Evolutionary conservation across 2,113 vertebrate genomes (phyloP).

Genomic region (Embiotoca jacksoni): DNA sequence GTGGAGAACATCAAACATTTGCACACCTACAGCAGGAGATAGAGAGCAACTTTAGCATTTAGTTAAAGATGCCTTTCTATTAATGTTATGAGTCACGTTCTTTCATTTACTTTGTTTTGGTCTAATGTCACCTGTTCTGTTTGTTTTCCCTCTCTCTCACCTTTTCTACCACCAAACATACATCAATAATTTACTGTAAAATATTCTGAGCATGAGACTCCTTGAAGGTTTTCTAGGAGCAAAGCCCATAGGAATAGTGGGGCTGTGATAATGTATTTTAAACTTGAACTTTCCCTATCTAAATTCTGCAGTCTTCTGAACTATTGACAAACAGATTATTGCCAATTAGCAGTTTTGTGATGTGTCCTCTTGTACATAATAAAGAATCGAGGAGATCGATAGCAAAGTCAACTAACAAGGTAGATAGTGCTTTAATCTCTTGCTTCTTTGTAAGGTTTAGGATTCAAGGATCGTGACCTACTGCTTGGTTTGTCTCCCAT

Average conservation of each 20-base stretch:
- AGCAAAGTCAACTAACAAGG: constrained; percentile 81
- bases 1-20: too few species aligned
- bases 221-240: constrained; percentile 73
- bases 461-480: constrained; percentile 52
- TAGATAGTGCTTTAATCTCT: constrained; percentile 73
- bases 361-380: constrained; percentile 86
- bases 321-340: constrained; percentile 90
- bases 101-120: neutral
- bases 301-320: constrained; percentile 86
- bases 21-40: too few species aligned
- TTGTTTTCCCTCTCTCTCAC: constrained; percentile 66
- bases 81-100: neutral
- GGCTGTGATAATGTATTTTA: constrained; percentile 83
- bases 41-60: too few species aligned
- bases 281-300: constrained; percentile 86
- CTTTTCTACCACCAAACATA: constrained; percentile 51
- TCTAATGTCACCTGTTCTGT: constrained; percentile 55
- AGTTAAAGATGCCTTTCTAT: too few species aligned
- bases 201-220: constrained; percentile 80
- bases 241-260: constrained; percentile 66
- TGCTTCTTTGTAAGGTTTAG: constrained; percentile 46
- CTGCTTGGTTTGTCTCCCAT: constrained; percentile 1
- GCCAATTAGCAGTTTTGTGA: constrained; percentile 89
- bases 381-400: constrained; percentile 83
- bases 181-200: constrained; percentile 74